Conservation (phyloP, 1,140 invertebrate genomes). For the Aradophagus sp. region DNA sequence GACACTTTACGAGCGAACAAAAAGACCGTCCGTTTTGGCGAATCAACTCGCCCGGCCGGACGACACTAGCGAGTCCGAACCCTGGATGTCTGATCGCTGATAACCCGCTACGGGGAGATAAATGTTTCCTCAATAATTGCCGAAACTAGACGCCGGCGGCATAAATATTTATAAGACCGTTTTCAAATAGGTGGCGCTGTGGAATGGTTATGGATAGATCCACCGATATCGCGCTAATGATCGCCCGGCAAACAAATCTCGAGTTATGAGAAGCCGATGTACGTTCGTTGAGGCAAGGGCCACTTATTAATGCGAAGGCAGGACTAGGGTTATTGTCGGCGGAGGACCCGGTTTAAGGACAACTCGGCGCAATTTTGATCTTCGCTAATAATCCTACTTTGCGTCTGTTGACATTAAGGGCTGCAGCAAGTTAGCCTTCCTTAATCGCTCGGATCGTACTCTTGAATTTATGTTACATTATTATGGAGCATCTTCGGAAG, state of each 20-base stretch:
- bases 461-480: conserved; percentile 40
- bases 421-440: conserved; percentile 55
- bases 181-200: background rate
- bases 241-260: conserved; percentile 21
- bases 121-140: conserved; percentile 15
- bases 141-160: background rate
- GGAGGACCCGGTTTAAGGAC: conserved; percentile 55
- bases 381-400: conserved; percentile 55
- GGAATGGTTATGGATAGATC: conserved; percentile 2
- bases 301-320: conserved; percentile 64
- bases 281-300: conserved; percentile 31
- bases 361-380: conserved; percentile 56
- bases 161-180: conserved; percentile 18
- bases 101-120: conserved; percentile 6
- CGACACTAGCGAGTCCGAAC: no score
- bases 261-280: conserved; percentile 17
- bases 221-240: conserved; percentile 21
- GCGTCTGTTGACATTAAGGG: conserved; percentile 60
- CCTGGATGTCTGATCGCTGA: conserved; percentile 5
- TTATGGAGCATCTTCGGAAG: conserved; percentile 4
- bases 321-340: conserved; percentile 47
- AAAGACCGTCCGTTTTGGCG: conserved; percentile 20
- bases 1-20: conserved; percentile 20
- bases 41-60: conserved; percentile 15
- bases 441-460: conserved; percentile 47